Percentiles rank a stretch among this genome's conserved stretches.
Conservation (phyloP, 2,888 invertebrate genomes). For the Drosophila paramelanica region DNA sequence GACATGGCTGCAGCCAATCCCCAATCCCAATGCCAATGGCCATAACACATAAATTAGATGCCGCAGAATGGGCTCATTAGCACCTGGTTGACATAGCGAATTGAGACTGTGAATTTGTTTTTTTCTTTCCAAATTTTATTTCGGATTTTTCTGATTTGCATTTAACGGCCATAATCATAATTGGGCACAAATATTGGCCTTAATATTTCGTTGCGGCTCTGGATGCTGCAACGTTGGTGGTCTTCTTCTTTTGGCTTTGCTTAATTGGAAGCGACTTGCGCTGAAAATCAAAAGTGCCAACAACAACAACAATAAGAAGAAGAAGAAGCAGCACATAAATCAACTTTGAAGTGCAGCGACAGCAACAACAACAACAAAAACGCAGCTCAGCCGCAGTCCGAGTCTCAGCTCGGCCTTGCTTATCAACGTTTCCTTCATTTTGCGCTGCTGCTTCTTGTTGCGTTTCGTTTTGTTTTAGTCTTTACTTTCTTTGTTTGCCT, state of each 20-base stretch:
- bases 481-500: slow-evolving; percentile 71
- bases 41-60: slow-evolving; percentile 50
- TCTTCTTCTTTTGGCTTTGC: slow-evolving; percentile 42
- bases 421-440: slow-evolving; percentile 67
- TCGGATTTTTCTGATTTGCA: slow-evolving; percentile 51
- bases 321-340: slow-evolving; percentile 65
- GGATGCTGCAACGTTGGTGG: slow-evolving; percentile 52
- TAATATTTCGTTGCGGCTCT: slow-evolving; percentile 14
- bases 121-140: slow-evolving; percentile 3
- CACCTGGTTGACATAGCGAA: slow-evolving; percentile 46
- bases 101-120: slow-evolving; percentile 16
- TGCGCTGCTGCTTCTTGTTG: slow-evolving; percentile 38
- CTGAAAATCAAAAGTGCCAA: slow-evolving; percentile 76
- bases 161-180: slow-evolving; percentile 65
- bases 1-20: slow-evolving; percentile 29
- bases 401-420: slow-evolving; percentile 66
- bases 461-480: slow-evolving; percentile 66
- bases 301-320: slow-evolving; percentile 40
- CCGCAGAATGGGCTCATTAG: slow-evolving; percentile 66
- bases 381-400: slow-evolving; percentile 12
- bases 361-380: slow-evolving; percentile 15
- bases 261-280: slow-evolving; percentile 73
- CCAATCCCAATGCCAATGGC: not conserved
- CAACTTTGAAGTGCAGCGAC: slow-evolving; percentile 78
- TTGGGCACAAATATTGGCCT: slow-evolving; percentile 50